These are phyloP conservation scores for Pteronotus mesoamericanus DNA, from an alignment of 2,797 vertebrate species.

Conservation along the genomic window DNA sequence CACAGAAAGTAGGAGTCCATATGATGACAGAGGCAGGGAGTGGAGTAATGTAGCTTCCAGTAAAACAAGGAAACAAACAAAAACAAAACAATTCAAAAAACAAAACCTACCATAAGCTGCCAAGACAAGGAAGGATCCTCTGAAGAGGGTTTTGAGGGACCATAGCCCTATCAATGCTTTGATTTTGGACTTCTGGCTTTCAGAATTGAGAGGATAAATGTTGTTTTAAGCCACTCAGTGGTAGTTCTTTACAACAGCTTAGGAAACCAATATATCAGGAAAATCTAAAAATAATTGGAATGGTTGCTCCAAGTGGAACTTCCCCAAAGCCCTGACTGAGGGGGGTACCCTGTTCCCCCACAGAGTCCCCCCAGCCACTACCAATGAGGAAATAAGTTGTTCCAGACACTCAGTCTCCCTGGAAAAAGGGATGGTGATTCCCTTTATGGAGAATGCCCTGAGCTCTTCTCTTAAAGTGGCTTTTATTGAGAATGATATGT, in stretches of 20 bases:
- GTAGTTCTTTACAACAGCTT: neutral
- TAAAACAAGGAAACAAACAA: neutral
- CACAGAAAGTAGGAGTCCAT: neutral
- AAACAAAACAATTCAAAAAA: neutral
- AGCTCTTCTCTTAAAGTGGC: no score
- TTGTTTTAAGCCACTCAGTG: neutral
- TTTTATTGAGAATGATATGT: no score
- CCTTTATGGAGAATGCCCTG: no score
- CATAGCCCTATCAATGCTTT: accelerated
- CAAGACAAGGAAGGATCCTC: neutral
- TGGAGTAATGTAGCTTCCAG: no score
- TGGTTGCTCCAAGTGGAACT: neutral
- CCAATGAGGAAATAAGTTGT: no score
- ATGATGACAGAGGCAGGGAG: neutral
- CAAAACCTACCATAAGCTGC: accelerated
- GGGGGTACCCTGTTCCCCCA: no score
- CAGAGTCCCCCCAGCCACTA: no score
- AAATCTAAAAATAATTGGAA: neutral
- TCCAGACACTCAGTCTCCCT: no score
- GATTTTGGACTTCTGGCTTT: neutral
- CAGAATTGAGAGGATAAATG: neutral
- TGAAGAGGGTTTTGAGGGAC: neutral
- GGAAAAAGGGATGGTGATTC: no score
- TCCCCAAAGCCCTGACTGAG: neutral
- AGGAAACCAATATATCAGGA: neutral